Conservation (phyloP, 2,888 invertebrate genomes). For the Hyles lineata region DNA sequence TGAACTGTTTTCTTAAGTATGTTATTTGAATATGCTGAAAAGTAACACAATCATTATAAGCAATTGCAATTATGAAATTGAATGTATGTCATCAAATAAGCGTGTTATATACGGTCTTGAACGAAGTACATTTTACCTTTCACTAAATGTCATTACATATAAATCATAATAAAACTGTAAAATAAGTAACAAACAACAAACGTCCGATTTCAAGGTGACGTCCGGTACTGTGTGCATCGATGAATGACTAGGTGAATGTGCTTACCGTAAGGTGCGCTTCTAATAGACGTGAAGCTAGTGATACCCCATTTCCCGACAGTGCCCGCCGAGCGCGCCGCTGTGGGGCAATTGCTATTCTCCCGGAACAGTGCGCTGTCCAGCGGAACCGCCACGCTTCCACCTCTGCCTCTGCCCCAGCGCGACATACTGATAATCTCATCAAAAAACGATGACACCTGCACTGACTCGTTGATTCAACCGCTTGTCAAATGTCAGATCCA, state of each 20-base stretch:
- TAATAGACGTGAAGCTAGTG: constrained; percentile 95
- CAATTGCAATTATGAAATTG: constrained; percentile 30
- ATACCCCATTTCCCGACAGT: constrained; percentile 97
- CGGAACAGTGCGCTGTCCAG: constrained; percentile 87
- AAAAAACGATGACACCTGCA: constrained; percentile 78
- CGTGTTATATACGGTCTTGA: background rate
- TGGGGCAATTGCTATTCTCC: constrained; percentile 93
- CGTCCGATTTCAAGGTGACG: constrained; percentile 25
- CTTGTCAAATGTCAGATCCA: constrained; percentile 69
- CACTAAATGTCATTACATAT: constrained; percentile 29
- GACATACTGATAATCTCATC: constrained; percentile 85
- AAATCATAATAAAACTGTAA: constrained; percentile 28
- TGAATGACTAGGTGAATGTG: constrained; percentile 45
- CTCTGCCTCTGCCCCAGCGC: constrained; percentile 86
- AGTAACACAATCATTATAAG: constrained; percentile 36
- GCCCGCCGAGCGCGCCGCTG: constrained; percentile 95
- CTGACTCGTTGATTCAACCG: constrained; percentile 66
- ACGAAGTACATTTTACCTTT: constrained; percentile 27
- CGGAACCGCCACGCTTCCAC: constrained; percentile 86
- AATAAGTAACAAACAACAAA: constrained; percentile 23
- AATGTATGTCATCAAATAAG: constrained; percentile 31
- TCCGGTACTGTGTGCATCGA: constrained; percentile 9
- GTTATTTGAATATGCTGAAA: constrained; percentile 78
- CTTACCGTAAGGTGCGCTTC: constrained; percentile 91
- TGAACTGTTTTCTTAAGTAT: constrained; percentile 78